phyloP scores from a whole-genome alignment of 2,888 invertebrate genomes.

The Dorcus parallelipipedus region DNA sequence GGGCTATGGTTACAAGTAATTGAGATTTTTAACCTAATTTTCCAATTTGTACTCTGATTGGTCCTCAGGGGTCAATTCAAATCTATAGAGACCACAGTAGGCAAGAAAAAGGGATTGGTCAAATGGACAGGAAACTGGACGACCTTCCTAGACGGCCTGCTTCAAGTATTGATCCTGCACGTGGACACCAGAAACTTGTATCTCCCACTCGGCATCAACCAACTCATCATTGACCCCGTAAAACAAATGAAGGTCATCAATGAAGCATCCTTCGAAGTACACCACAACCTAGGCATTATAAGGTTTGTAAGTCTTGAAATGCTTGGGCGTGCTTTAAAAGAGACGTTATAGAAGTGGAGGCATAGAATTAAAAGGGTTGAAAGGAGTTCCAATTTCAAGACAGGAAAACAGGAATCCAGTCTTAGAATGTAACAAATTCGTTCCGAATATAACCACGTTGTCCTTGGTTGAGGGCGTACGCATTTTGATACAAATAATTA shows the following conservation, averaged over 20 bases:
- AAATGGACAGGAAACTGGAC: slow-evolving; percentile 84
- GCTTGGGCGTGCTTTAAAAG: neutral
- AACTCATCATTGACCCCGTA: slow-evolving; percentile 21
- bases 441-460: slow-evolving; percentile 54
- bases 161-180: slow-evolving; percentile 75
- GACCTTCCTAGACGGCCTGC: slow-evolving; percentile 82
- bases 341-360: slow-evolving; percentile 60
- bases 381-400: slow-evolving; percentile 71
- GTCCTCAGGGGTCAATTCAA: neutral
- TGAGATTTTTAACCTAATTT: slow-evolving; percentile 40
- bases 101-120: slow-evolving; percentile 47
- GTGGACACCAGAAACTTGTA: slow-evolving; percentile 65
- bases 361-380: slow-evolving; percentile 72
- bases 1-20: slow-evolving; percentile 55
- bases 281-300: slow-evolving; percentile 40
- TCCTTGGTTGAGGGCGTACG: slow-evolving; percentile 49
- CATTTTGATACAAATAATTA: slow-evolving; percentile 63
- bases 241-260: slow-evolving; percentile 21
- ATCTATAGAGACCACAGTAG: neutral
- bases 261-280: slow-evolving; percentile 39
- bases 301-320: slow-evolving; percentile 10
- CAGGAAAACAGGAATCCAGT: slow-evolving; percentile 68
- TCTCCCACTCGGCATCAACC: slow-evolving; percentile 56
- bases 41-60: neutral
- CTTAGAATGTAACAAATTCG: slow-evolving; percentile 71